These are phyloP conservation scores for Lasius platythorax DNA, from an alignment of 2,888 invertebrate genomes.

Conservation along the genomic window DNA sequence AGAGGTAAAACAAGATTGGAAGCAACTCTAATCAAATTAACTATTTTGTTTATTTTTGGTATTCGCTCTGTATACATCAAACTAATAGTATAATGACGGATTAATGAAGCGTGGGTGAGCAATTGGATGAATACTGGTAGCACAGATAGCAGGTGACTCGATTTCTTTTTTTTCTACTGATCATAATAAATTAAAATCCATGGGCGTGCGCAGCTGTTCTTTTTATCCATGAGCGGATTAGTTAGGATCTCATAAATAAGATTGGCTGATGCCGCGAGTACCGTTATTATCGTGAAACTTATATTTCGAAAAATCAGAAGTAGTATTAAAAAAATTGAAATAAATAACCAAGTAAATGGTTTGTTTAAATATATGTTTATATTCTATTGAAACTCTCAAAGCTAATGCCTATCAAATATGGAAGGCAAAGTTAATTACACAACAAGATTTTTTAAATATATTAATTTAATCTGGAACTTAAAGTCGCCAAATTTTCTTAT, in stretches of 20 bases:
- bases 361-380: not conserved
- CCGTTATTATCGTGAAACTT: not conserved
- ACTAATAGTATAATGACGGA: slow-evolving; percentile 75
- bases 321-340: not conserved
- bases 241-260: slow-evolving; percentile 77
- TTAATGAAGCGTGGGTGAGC: slow-evolving; percentile 63
- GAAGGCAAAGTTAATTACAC: not conserved
- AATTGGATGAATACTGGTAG: slow-evolving; percentile 62
- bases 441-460: not conserved
- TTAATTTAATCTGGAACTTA: not conserved
- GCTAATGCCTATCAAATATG: not conserved
- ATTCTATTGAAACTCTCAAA: not conserved
- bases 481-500: not conserved
- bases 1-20: not conserved
- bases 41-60: slow-evolving; percentile 65
- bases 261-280: slow-evolving; percentile 47
- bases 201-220: slow-evolving; percentile 79
- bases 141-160: slow-evolving; percentile 80
- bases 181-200: slow-evolving; percentile 81
- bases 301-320: not conserved
- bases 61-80: slow-evolving; percentile 50
- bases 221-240: slow-evolving; percentile 76
- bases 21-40: slow-evolving; percentile 76
- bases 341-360: not conserved
- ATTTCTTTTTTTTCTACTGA: slow-evolving; percentile 48